Evolutionary conservation across 2,888 invertebrate species (phyloP).

Genomic region (Aporophyla nigra): DNA sequence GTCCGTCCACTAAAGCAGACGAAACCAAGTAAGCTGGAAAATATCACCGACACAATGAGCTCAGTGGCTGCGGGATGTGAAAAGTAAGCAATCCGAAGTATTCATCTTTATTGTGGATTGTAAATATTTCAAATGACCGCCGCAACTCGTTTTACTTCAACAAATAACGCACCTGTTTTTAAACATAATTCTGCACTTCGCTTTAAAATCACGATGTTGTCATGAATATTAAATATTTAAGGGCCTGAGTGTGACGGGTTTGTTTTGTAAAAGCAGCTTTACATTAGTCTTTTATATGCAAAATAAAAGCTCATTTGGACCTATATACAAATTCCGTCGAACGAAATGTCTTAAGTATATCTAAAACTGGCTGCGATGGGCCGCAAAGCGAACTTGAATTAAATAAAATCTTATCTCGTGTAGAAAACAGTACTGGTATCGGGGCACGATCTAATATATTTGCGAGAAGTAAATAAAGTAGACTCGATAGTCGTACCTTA

Average conservation of each 20-base stretch:
- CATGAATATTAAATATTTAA: conserved; percentile 56
- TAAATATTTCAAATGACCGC: conserved; percentile 55
- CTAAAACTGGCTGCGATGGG: conserved; percentile 17
- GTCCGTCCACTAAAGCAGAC: conserved; percentile 36
- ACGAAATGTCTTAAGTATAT: conserved; percentile 2
- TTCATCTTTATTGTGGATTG: conserved; percentile 47
- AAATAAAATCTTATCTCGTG: conserved; percentile 25
- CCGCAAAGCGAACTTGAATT: conserved; percentile 26
- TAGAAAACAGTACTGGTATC: conserved; percentile 15
- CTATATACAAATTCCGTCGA: conserved; percentile 14
- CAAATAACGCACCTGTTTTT: conserved; percentile 51
- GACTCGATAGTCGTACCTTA: conserved; percentile 33
- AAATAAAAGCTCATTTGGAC: conserved; percentile 36
- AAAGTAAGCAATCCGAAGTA: conserved; percentile 52
- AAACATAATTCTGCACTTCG: conserved; percentile 60
- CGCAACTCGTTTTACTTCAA: conserved; percentile 45
- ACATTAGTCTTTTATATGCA: conserved; percentile 25
- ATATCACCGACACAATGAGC: conserved; percentile 46
- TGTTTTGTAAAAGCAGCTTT: conserved; percentile 21
- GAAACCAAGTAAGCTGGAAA: conserved; percentile 31
- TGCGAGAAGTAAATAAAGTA: conserved; percentile 39
- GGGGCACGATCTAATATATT: conserved; percentile 41
- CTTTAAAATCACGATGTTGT: conserved; percentile 40
- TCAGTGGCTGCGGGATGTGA: conserved; percentile 42
- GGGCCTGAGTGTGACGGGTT: conserved; percentile 14